Conservation (phyloP, 2,888 invertebrate species). For the Exephanes ischioxanthus region DNA sequence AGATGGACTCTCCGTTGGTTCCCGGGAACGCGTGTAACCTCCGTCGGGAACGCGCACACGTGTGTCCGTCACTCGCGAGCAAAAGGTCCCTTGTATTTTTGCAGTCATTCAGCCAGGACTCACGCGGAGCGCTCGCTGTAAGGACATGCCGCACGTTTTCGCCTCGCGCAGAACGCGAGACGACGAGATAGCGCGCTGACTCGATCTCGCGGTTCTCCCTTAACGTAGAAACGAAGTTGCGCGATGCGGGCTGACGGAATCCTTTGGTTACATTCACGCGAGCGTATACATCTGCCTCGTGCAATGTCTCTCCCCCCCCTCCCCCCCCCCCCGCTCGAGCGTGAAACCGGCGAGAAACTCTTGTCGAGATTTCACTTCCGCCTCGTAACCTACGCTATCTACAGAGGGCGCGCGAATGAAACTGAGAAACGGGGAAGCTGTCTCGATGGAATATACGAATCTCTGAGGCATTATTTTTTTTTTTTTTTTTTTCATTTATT, state of each 20-base stretch:
- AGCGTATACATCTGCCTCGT: conserved; percentile 20
- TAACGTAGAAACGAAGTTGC: conserved; percentile 18
- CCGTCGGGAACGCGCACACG: conserved; percentile 11
- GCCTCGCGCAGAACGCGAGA: conserved; percentile 10
- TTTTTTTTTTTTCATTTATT: neutral
- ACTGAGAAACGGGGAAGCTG: neutral
- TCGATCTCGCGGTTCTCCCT: conserved; percentile 26
- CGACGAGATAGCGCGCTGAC: conserved; percentile 33
- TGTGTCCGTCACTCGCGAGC: conserved; percentile 10
- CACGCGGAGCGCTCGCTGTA: neutral
- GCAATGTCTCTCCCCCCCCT: neutral
- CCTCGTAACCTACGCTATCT: conserved; percentile 11
- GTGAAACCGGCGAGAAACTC: conserved; percentile 1
- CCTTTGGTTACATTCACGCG: conserved; percentile 30
- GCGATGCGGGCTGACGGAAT: conserved; percentile 41
- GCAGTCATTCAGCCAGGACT: neutral
- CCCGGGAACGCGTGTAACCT: conserved; percentile 4
- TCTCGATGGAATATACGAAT: neutral
- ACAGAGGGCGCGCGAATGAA: neutral
- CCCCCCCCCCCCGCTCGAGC: no score
- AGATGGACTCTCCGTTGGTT: conserved; percentile 41
- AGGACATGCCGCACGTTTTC: conserved; percentile 20
- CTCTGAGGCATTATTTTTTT: neutral
- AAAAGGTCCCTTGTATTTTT: conserved; percentile 18
- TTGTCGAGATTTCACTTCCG: conserved; percentile 29